Base-by-base conservation (phyloP, 1,140 invertebrate genomes). In the Schmidtea mediterranea region DNA sequence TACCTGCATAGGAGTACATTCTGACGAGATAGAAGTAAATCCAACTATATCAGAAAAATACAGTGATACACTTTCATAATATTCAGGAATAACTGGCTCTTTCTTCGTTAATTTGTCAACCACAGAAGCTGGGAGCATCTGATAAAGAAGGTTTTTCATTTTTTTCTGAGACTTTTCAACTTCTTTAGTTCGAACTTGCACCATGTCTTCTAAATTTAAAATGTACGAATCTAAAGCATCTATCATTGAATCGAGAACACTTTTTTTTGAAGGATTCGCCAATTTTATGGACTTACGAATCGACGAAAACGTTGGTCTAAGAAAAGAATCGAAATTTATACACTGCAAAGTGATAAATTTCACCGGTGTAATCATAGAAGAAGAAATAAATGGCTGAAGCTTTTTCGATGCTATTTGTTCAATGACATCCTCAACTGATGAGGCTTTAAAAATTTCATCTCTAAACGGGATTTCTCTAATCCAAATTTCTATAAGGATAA, bases 81-180 rank as follows among this genome's bases (percentile, higher is more conserved):
- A 76, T 62, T 86, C 81, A 0, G 82, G 80, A 62, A 82, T 79
- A 2, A 87, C 79, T 2, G 75, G 76, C 68, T 78, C 73, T 32
- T 32, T 32, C 10, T 32, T 32, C 10, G 26, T 32, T 32, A 32
- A 32, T 32, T 32, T 32, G 3, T 32, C 26, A 32, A 32, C 26
- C 3, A 32, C 26, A 6, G 26, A 32, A 32, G 26, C 26, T 0
- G 84, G 84, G 39, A 90, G 62, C 82, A 90, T 86, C 67, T 82
- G 55, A 77, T 78, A 50, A 1, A 90, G 62, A 21, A 90, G 58
- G 3, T 75, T 74, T 57, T 80, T 77, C 52, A 82, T 87, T 69
- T 86, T 84, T 62, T 82, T 81, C 58, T 89, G 89, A 62, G 89
- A 83, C 58, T 87, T 81, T 49, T 78, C 75, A 41, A 89, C 60